phyloP scores from a whole-genome alignment of 1,140 invertebrate genomes.

The Diabrotica virgifera region DNA sequence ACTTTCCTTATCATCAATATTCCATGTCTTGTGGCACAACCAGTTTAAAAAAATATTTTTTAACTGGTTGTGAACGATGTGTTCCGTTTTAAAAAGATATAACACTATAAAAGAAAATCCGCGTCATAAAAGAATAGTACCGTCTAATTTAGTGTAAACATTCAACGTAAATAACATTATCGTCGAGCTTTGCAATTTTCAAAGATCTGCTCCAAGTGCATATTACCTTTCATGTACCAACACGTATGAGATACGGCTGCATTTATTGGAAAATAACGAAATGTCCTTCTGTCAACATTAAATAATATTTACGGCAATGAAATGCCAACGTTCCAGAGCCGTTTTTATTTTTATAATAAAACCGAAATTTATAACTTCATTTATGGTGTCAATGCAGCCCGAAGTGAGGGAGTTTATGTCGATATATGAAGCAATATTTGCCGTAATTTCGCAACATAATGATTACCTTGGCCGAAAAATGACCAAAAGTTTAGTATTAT shows the following conservation, averaged over 20 bases:
- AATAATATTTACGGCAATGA: background rate
- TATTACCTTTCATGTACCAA: background rate
- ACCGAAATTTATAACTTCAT: conserved; percentile 3
- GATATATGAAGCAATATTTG: conserved; percentile 1
- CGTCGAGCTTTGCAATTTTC: background rate
- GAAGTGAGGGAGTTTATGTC: conserved; percentile 1
- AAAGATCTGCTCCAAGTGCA: conserved; percentile 1
- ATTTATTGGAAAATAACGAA: conserved; percentile 3
- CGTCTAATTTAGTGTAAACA: no score
- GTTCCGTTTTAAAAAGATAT: no score
- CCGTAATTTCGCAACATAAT: background rate
- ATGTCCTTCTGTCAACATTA: background rate
- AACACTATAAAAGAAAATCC: no score
- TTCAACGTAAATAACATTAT: no score
- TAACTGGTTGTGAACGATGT: no score
- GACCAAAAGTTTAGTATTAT: background rate
- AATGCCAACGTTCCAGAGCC: background rate
- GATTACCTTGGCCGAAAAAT: background rate
- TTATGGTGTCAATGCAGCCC: background rate
- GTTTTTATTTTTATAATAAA: conserved; percentile 3
- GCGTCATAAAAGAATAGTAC: no score
- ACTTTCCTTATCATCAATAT: no score
- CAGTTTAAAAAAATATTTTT: no score
- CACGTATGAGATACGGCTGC: conserved; percentile 1
- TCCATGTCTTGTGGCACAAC: no score